Evolutionary conservation across 2,797 vertebrate species (phyloP), one percentile per base, ranked within the genome.

Genomic region (Dendrocincla fuliginosa): DNA sequence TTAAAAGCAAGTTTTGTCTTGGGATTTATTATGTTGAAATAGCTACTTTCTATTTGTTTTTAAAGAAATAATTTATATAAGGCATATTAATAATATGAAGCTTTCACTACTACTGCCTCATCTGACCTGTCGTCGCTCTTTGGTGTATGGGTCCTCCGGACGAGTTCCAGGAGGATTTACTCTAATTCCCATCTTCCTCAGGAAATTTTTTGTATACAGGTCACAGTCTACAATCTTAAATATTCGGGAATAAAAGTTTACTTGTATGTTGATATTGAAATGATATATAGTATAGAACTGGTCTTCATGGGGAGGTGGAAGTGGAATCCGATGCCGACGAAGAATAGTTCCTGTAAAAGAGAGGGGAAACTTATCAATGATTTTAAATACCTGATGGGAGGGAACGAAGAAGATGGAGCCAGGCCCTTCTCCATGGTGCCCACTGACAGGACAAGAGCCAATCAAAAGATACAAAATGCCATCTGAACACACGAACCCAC

Each of bases 141-240:
- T 98, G 77, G 94, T 98, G 93, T 99, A 99, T 0, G 98, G 98
- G 94, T 99, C 99, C 6, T 98, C 90, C 2, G 99, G 99, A 46
- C 97, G 30, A n/a, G 42, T 9, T 44, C 70, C 49, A 0, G 98
- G 96, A 18, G 97, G 82, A 64, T 98, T 99, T 56, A 99, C 23
- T 59, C 80, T 95, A 64, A 99, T 80, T 69, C 99, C 99, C 24
- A 98, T 97, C 94, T 98, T 99, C 56, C 81, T 98, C 95, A 99
- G 96, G 84, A 99, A 99, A 75, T 98, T 98, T 92, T 92, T 98
- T 55, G 99, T 99, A 89, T 99, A 99, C 30, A 87, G 41, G 97
- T 99, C 99, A 95, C 99, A 99, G 86, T 98, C 94, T 78, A 98
- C 98, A 95, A 99, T 97, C 44, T 93, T 99, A 69, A 99, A 99